These are phyloP conservation scores for Melanotaenia maccullochi DNA, from an alignment of 2,797 vertebrate species.

Conservation along the genomic window DNA sequence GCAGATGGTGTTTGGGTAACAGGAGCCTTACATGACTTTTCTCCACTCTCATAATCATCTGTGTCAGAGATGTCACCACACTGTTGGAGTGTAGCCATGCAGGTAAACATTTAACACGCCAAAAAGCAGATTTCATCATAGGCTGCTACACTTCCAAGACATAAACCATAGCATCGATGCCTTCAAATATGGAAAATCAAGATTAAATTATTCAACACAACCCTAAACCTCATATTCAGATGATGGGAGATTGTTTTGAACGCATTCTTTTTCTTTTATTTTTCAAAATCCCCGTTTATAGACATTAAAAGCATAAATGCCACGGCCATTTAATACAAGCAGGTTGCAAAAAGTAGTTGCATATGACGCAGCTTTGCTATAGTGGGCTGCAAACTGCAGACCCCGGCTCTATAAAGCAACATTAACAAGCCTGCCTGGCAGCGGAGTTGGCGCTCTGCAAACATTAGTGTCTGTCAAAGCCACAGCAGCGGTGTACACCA, in stretches of 20 bases:
- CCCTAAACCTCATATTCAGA: background rate
- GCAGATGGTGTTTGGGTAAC: constrained; percentile 79
- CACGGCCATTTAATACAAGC: background rate
- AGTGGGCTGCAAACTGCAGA: constrained; percentile 50
- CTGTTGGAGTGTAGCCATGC: constrained; percentile 25
- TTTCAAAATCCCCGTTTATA: background rate
- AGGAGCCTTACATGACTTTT: constrained; percentile 73
- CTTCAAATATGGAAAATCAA: background rate
- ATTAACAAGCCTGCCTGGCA: constrained; percentile 56
- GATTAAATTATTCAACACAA: no score
- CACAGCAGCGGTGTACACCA: constrained; percentile 64
- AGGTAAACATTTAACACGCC: constrained; percentile 43
- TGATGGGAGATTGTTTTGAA: background rate
- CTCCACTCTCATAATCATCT: constrained; percentile 39
- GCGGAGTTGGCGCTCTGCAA: constrained; percentile 56
- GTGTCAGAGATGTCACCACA: constrained; percentile 33
- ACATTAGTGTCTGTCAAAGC: constrained; percentile 26
- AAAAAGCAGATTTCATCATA: constrained; percentile 29
- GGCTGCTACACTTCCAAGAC: constrained; percentile 17
- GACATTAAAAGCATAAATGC: background rate
- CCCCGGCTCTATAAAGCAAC: constrained; percentile 61
- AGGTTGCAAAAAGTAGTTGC: background rate
- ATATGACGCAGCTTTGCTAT: constrained; percentile 24
- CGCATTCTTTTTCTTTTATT: background rate
- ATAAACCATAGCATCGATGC: constrained; percentile 12